phyloP scores from a whole-genome alignment of 2,113 vertebrate species.

The Nothocercus julius region DNA sequence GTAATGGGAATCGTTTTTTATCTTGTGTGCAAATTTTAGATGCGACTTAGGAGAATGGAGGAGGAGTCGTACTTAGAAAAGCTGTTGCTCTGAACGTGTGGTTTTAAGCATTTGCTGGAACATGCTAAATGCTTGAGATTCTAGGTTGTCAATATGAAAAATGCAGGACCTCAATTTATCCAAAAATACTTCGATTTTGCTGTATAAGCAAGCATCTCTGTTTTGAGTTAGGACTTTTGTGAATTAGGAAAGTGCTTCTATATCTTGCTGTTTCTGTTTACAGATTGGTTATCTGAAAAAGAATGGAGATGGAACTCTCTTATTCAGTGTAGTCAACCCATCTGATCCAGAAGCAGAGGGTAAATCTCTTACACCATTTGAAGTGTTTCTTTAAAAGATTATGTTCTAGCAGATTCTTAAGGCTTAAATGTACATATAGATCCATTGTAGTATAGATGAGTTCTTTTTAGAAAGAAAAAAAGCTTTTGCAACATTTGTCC shows the following conservation, averaged over 20 bases:
- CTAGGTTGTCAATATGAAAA: background rate
- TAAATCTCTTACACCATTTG: slow-evolving; percentile 49
- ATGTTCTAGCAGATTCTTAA: background rate
- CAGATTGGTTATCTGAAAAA: slow-evolving; percentile 95
- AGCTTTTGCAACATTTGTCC: background rate
- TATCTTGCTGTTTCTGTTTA: slow-evolving; percentile 49
- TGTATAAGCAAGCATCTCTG: background rate
- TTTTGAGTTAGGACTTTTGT: background rate
- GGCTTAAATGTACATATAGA: background rate
- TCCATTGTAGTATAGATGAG: background rate
- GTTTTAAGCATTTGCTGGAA: background rate
- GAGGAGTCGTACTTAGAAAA: background rate
- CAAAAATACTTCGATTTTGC: background rate
- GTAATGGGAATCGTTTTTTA: background rate
- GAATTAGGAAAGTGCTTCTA: background rate
- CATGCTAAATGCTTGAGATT: background rate
- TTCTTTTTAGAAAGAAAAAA: background rate
- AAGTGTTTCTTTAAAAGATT: too few species aligned
- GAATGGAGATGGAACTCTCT: slow-evolving; percentile 83
- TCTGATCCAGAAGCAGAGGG: slow-evolving; percentile 91
- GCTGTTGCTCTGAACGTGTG: background rate
- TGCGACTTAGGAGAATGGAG: background rate
- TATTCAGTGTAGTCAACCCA: slow-evolving; percentile 92
- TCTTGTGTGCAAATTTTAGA: background rate
- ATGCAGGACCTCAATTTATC: background rate